These are phyloP conservation scores for Muscidifurax raptorellus DNA, from an alignment of 1,140 invertebrate species.

Conservation along the genomic window DNA sequence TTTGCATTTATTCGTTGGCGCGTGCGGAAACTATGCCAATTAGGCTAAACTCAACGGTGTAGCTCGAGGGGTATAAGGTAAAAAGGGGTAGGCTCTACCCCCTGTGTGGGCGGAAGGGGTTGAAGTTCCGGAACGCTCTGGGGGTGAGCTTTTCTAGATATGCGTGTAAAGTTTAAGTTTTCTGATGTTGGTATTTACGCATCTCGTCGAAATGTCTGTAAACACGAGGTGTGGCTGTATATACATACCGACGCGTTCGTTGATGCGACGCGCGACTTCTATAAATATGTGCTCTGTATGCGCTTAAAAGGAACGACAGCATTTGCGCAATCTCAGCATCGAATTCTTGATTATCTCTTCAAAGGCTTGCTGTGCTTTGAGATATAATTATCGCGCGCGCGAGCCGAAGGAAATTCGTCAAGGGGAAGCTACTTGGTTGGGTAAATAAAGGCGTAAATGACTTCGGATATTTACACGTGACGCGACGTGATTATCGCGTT, in stretches of 20 bases:
- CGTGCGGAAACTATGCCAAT: slow-evolving; percentile 44
- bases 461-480: neutral
- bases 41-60: slow-evolving; percentile 42
- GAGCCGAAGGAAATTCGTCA: neutral
- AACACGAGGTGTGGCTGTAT: neutral
- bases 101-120: neutral
- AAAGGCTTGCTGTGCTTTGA: slow-evolving; percentile 7
- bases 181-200: too few relatives aligned
- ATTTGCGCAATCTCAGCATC: neutral
- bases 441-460: neutral
- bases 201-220: neutral
- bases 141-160: neutral
- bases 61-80: slow-evolving; percentile 3
- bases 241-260: neutral
- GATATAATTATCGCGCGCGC: slow-evolving; percentile 6
- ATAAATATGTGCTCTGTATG: neutral
- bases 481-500: too few relatives aligned
- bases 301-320: neutral
- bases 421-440: neutral
- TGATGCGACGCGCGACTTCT: neutral
- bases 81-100: neutral
- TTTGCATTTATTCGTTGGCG: slow-evolving; percentile 40
- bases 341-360: slow-evolving; percentile 17
- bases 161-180: too few relatives aligned
- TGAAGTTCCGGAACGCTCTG: neutral